A percentile compares a stretch with the other conserved stretches of the same genome.
Conservation (phyloP, 1,140 invertebrate species). For the Bombyx mandarina region DNA sequence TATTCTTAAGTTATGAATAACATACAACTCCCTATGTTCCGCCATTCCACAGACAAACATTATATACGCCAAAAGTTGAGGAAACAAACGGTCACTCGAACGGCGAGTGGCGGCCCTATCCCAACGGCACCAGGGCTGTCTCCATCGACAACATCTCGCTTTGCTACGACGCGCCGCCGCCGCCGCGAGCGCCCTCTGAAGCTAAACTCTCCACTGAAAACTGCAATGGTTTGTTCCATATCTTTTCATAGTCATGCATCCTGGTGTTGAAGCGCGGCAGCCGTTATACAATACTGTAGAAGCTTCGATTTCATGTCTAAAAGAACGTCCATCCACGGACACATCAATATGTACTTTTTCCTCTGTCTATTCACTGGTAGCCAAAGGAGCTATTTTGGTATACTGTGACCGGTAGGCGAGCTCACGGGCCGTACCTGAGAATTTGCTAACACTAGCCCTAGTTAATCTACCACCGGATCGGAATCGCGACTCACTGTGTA, state of each 20-base stretch:
- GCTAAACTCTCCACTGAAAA: slow-evolving; percentile 57
- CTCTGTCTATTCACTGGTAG: no score
- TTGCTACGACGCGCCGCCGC: slow-evolving; percentile 55
- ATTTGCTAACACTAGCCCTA: slow-evolving; percentile 3
- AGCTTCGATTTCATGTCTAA: no score
- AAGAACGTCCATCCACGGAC: no score
- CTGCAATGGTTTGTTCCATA: slow-evolving; percentile 39
- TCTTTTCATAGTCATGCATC: no score
- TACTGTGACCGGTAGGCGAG: no score
- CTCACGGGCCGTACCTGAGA: background rate
- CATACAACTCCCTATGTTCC: background rate
- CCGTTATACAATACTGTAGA: no score
- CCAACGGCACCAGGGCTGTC: slow-evolving; percentile 62
- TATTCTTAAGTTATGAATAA: background rate
- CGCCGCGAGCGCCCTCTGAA: slow-evolving; percentile 44
- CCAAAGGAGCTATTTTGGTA: no score
- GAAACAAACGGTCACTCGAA: slow-evolving; percentile 52
- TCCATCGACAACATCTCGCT: slow-evolving; percentile 74
- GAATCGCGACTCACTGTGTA: no score
- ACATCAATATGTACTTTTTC: no score
- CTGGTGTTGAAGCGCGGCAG: no score
- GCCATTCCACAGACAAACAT: slow-evolving; percentile 67
- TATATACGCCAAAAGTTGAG: slow-evolving; percentile 79
- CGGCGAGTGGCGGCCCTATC: slow-evolving; percentile 71
- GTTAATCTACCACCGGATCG: no score